These are phyloP conservation scores for Schlechtendalia chinensis DNA, from an alignment of 1,140 invertebrate species.

Conservation along the genomic window DNA sequence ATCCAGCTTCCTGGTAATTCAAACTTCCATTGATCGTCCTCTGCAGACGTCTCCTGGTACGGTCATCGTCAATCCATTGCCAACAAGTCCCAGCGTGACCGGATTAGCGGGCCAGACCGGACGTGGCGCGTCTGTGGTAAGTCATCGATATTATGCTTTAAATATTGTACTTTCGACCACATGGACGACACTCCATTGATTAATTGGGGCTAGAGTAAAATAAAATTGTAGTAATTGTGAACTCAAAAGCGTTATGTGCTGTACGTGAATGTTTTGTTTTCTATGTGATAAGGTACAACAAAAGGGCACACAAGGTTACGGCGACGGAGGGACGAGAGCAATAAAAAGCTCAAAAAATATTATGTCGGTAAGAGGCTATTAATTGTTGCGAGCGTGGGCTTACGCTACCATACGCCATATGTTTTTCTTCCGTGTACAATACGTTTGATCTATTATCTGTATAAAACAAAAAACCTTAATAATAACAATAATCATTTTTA, in stretches of 20 bases:
- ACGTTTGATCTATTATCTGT: constrained; percentile 40
- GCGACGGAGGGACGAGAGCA: constrained; percentile 45
- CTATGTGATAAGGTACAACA: constrained; percentile 47
- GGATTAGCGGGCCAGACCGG: constrained; percentile 79
- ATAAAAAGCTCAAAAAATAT: constrained; percentile 49
- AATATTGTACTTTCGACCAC: constrained; percentile 14
- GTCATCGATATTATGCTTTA: constrained; percentile 55
- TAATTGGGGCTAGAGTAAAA: constrained; percentile 25
- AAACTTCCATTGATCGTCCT: constrained; percentile 75
- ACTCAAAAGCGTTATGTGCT: constrained; percentile 43
- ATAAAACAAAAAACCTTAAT: background rate
- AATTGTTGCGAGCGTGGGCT: constrained; percentile 48
- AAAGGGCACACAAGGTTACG: constrained; percentile 46
- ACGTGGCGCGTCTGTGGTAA: constrained; percentile 82
- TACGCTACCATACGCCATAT: constrained; percentile 31
- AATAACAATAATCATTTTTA: too few relatives aligned
- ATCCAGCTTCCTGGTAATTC: constrained; percentile 84
- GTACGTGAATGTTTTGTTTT: constrained; percentile 48
- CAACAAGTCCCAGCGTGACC: constrained; percentile 62
- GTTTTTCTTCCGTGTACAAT: constrained; percentile 41
- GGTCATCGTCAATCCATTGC: constrained; percentile 47
- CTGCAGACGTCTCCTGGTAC: constrained; percentile 57
- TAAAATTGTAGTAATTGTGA: constrained; percentile 43
- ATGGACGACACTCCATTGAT: constrained; percentile 22
- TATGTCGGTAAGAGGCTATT: constrained; percentile 45